A percentile compares a stretch with the other conserved stretches of the same genome.
phyloP scores from a whole-genome alignment of 2,888 invertebrate species.

The Cryptophagus acutangulus region DNA sequence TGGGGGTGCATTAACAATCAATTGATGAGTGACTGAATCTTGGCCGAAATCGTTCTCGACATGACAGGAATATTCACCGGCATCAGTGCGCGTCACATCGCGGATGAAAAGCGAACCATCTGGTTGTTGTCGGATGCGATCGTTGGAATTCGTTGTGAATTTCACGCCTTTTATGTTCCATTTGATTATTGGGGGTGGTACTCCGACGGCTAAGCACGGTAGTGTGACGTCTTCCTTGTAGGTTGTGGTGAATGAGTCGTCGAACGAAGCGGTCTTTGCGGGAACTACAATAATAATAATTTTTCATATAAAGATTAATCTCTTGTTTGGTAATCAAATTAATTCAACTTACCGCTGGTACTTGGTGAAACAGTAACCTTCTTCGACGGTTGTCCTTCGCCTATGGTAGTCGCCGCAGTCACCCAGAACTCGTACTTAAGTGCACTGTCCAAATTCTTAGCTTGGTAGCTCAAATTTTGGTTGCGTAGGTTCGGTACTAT shows the following conservation, averaged over 20 bases:
- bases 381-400: slow-evolving; percentile 87
- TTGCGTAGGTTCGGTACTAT: slow-evolving; percentile 68
- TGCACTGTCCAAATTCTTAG: slow-evolving; percentile 74
- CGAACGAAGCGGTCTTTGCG: slow-evolving; percentile 92
- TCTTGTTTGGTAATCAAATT: background rate
- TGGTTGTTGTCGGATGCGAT: slow-evolving; percentile 76
- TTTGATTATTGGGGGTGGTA: slow-evolving; percentile 81
- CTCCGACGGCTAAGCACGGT: slow-evolving; percentile 88
- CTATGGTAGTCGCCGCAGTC: slow-evolving; percentile 88
- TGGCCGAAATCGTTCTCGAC: slow-evolving; percentile 91
- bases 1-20: slow-evolving; percentile 78
- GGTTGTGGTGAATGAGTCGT: slow-evolving; percentile 86
- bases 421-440: slow-evolving; percentile 92
- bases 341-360: slow-evolving; percentile 58
- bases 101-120: slow-evolving; percentile 90
- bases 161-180: slow-evolving; percentile 84
- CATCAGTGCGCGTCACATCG: slow-evolving; percentile 82
- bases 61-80: slow-evolving; percentile 90
- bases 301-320: background rate
- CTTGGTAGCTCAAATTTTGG: slow-evolving; percentile 72
- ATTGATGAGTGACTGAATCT: slow-evolving; percentile 84
- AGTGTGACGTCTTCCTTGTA: slow-evolving; percentile 89
- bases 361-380: slow-evolving; percentile 81
- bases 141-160: slow-evolving; percentile 72
- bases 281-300: slow-evolving; percentile 60